These are phyloP conservation scores for Myotis myotis DNA, from an alignment of 2,797 vertebrate genomes.

Conservation along the genomic window DNA sequence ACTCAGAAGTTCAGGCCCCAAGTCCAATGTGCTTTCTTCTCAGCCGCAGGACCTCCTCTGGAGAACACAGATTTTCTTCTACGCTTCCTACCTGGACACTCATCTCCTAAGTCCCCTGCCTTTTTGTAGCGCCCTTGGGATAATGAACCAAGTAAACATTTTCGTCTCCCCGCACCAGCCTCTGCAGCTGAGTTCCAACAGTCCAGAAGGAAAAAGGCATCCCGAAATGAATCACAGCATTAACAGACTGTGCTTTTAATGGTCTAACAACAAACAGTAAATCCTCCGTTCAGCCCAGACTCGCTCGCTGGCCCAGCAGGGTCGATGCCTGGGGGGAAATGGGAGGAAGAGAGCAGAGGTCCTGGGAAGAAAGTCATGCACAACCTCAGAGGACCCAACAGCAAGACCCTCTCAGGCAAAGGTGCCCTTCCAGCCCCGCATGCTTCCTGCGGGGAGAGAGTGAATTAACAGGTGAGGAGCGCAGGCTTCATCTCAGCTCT, in stretches of 20 bases:
- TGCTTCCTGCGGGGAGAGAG: not conserved
- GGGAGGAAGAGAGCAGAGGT: not conserved
- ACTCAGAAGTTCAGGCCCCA: not conserved
- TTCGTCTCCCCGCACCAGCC: not conserved
- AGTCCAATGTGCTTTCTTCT: not conserved
- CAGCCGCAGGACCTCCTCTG: not conserved
- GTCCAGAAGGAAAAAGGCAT: not conserved
- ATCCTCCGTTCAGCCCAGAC: not conserved
- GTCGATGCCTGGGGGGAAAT: not conserved
- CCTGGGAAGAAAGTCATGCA: not conserved
- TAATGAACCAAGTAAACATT: not conserved
- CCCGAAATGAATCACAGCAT: constrained; percentile 57
- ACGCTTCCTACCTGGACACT: not conserved
- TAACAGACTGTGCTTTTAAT: constrained; percentile 50
- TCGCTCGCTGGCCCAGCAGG: not conserved
- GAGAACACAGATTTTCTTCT: not conserved
- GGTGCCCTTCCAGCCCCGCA: not conserved
- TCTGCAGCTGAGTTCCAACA: not conserved
- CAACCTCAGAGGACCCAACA: not conserved
- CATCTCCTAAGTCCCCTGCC: not conserved
- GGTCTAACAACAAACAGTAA: constrained; percentile 42
- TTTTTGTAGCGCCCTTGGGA: not conserved
- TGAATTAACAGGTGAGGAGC: not conserved
- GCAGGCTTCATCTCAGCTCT: not conserved
- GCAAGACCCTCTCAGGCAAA: not conserved